A percentile compares a stretch with the other conserved stretches of the same genome.
Conservation (phyloP, 2,888 invertebrate species). For the Hirudinaria manillensis region DNA sequence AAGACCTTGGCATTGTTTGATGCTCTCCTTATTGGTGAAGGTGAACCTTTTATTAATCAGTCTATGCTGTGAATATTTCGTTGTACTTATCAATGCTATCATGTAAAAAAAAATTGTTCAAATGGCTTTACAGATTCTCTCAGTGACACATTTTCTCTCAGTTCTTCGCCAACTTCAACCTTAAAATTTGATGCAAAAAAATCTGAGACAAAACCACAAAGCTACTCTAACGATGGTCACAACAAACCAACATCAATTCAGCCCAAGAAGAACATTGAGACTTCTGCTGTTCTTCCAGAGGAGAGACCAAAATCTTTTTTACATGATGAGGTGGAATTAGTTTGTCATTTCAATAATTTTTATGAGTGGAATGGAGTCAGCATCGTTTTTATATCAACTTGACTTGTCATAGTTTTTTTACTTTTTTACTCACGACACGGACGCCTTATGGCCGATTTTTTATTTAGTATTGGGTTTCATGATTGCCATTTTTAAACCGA, state of each 20-base stretch:
- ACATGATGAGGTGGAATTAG: constrained; percentile 33
- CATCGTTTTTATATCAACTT: not conserved
- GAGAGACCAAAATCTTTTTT: constrained; percentile 38
- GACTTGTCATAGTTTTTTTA: not conserved
- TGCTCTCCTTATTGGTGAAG: constrained; percentile 22
- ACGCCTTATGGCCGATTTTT: not conserved
- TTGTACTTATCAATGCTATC: not conserved
- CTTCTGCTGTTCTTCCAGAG: no score
- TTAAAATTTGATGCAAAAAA: not conserved
- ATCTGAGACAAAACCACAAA: not conserved
- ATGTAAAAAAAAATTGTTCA: not conserved
- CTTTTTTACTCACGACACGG: not conserved
- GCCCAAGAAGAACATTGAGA: not conserved
- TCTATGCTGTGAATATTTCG: not conserved
- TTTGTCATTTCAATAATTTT: not conserved
- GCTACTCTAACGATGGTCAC: not conserved
- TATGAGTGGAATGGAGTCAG: not conserved
- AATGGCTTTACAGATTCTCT: constrained; percentile 1
- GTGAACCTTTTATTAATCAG: constrained; percentile 1
- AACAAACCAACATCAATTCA: no score
- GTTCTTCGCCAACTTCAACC: not conserved
- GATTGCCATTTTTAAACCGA: no score
- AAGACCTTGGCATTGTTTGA: constrained; percentile 26
- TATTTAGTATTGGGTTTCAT: no score
- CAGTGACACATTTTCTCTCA: constrained; percentile 16